A percentile compares a stretch with the other conserved stretches of the same genome.
These are phyloP conservation scores for Strix uralensis DNA, from an alignment of 2,113 vertebrate species.

Conservation along the genomic window DNA sequence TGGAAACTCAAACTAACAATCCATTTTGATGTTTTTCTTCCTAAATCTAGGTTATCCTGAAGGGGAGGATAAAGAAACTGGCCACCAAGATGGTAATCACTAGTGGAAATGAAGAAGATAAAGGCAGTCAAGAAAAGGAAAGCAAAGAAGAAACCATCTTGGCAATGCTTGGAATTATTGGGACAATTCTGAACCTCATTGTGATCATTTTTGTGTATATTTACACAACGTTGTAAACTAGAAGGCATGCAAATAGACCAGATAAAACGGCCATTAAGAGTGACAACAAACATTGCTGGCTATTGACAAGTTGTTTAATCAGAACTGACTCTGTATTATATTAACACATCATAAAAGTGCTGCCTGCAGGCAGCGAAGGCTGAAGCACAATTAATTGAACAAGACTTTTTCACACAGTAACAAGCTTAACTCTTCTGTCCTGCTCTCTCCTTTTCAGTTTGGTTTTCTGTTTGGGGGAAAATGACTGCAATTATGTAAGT, in stretches of 20 bases:
- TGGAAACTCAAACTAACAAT: not conserved
- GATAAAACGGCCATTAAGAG: slow-evolving; percentile 23
- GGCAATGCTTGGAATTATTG: slow-evolving; percentile 96
- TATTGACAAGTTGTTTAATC: slow-evolving; percentile 35
- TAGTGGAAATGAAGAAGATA: slow-evolving; percentile 90
- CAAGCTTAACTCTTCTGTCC: slow-evolving; percentile 28
- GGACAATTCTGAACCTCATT: slow-evolving; percentile 94
- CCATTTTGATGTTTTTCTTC: slow-evolving; percentile 22
- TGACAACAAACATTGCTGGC: slow-evolving; percentile 30
- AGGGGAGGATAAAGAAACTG: slow-evolving; percentile 84
- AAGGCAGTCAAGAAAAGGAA: slow-evolving; percentile 91
- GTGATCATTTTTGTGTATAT: slow-evolving; percentile 99
- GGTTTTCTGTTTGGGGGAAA: slow-evolving; percentile 11
- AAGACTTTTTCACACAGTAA: slow-evolving; percentile 54
- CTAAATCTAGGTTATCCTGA: slow-evolving; percentile 82
- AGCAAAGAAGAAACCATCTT: slow-evolving; percentile 94
- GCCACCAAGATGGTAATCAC: slow-evolving; percentile 96
- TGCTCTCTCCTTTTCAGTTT: not conserved
- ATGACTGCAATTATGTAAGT: slow-evolving; percentile 37
- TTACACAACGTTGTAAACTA: slow-evolving; percentile 89
- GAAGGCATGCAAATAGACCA: slow-evolving; percentile 5
- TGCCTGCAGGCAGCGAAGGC: slow-evolving; percentile 42
- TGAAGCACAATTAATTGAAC: slow-evolving; percentile 78
- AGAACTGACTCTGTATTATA: slow-evolving; percentile 65
- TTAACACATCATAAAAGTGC: slow-evolving; percentile 49